A percentile compares a stretch with the other conserved stretches of the same genome.
phyloP scores from a whole-genome alignment of 2,888 invertebrate species.

The Panzeria rudis region DNA sequence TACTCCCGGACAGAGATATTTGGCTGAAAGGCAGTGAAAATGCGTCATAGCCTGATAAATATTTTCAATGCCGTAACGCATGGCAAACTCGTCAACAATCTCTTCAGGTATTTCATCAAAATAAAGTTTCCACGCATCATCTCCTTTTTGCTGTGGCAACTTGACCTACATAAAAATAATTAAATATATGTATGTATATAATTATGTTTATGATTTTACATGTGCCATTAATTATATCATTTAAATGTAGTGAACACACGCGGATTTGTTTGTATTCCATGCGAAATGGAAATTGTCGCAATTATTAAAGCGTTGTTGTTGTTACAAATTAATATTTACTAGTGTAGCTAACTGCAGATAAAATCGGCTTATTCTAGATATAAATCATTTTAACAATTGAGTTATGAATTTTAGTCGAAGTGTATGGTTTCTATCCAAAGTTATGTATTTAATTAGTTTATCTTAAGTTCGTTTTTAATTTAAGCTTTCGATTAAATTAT shows the following conservation, averaged over 20 bases:
- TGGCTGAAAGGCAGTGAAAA: constrained; percentile 99
- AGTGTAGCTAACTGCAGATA: too few species aligned
- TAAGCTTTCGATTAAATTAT: too few species aligned
- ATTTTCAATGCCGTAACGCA: constrained; percentile 99
- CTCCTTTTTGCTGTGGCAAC: constrained; percentile 96
- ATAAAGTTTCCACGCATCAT: constrained; percentile 99
- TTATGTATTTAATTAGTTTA: too few species aligned
- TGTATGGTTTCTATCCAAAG: too few species aligned
- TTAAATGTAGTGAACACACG: background rate
- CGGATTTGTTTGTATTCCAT: too few species aligned
- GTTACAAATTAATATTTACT: too few species aligned
- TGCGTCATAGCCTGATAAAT: constrained; percentile 95
- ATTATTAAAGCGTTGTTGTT: too few species aligned
- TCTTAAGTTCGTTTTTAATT: too few species aligned
- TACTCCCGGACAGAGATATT: constrained; percentile 99
- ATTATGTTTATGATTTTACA: background rate
- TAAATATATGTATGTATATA: constrained; percentile 82
- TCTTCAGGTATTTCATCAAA: constrained; percentile 99
- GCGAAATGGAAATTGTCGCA: too few species aligned
- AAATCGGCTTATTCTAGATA: too few species aligned
- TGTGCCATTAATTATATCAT: background rate
- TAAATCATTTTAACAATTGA: too few species aligned
- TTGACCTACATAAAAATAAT: constrained; percentile 84
- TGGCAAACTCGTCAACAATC: constrained; percentile 99
- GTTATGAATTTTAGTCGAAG: too few species aligned